Conservation (phyloP, 2,888 invertebrate species). For the Tachina grossa region DNA sequence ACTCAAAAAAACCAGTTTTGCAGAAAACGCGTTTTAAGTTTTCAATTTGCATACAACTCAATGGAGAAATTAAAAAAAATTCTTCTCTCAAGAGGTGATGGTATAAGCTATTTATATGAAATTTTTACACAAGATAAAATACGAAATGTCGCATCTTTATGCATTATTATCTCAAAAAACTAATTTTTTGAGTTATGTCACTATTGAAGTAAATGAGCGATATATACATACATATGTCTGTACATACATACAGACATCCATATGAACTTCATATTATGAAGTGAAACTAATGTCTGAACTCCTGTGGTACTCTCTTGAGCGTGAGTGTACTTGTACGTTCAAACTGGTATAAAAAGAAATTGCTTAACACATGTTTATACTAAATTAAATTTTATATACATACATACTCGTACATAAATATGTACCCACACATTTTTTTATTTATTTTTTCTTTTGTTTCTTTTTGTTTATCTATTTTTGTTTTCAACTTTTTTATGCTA, state of each 20-base stretch:
- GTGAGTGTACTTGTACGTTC: constrained; percentile 5
- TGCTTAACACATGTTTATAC: constrained; percentile 48
- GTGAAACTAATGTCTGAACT: constrained; percentile 5
- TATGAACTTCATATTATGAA: constrained; percentile 1
- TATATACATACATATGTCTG: not conserved
- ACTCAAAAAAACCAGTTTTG: too few species aligned
- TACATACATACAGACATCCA: not conserved
- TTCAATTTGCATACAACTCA: too few species aligned
- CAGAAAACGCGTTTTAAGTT: too few species aligned
- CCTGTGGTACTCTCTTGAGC: not conserved
- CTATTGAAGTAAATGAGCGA: too few species aligned
- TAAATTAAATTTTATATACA: not conserved
- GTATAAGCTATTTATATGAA: too few species aligned
- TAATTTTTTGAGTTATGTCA: too few species aligned
- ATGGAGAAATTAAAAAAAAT: too few species aligned
- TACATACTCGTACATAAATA: too few species aligned
- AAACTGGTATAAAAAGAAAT: constrained; percentile 12
- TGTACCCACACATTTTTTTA: not conserved
- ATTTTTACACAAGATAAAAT: too few species aligned
- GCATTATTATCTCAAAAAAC: too few species aligned
- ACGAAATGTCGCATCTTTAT: too few species aligned
- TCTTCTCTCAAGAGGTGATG: too few species aligned
- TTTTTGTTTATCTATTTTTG: constrained; percentile 38
- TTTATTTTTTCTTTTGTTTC: constrained; percentile 1
- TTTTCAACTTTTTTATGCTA: constrained; percentile 46